phyloP scores from a whole-genome alignment of 2,888 invertebrate species.

The Clostera curtula region DNA sequence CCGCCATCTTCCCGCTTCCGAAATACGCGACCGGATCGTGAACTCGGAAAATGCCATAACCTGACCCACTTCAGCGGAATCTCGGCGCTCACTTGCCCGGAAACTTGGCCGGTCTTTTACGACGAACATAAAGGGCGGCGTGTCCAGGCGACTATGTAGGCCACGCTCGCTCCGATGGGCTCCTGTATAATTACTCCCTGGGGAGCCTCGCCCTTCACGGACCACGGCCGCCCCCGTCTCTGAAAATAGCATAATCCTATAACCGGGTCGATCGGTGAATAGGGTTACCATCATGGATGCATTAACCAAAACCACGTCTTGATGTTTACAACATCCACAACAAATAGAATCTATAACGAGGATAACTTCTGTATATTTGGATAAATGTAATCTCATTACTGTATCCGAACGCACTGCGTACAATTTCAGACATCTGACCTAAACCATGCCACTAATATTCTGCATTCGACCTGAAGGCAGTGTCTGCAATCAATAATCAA shows the following conservation, averaged over 20 bases:
- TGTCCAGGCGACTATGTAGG: slow-evolving; percentile 64
- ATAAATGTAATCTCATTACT: too few species aligned
- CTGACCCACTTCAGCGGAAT: slow-evolving; percentile 54
- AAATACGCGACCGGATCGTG: slow-evolving; percentile 40
- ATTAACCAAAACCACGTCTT: too few species aligned
- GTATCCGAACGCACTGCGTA: too few species aligned
- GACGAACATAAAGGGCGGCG: slow-evolving; percentile 45
- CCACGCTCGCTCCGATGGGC: slow-evolving; percentile 64
- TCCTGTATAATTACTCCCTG: slow-evolving; percentile 68
- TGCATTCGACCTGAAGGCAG: too few species aligned
- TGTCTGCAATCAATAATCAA: too few species aligned
- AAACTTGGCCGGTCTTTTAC: slow-evolving; percentile 53
- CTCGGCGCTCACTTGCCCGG: slow-evolving; percentile 61
- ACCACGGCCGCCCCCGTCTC: slow-evolving; percentile 48
- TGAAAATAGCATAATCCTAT: slow-evolving; percentile 39
- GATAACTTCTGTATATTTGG: too few species aligned
- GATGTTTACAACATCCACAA: too few species aligned
- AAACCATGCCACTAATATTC: too few species aligned
- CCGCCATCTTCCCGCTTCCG: slow-evolving; percentile 42
- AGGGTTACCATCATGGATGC: background rate
- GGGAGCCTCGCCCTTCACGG: slow-evolving; percentile 66
- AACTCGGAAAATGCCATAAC: slow-evolving; percentile 38
- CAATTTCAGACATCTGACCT: too few species aligned
- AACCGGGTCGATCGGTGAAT: slow-evolving; percentile 35
- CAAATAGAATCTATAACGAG: too few species aligned